phyloP scores from a whole-genome alignment of 2,888 invertebrate species.

The Entomobrya proxima region DNA sequence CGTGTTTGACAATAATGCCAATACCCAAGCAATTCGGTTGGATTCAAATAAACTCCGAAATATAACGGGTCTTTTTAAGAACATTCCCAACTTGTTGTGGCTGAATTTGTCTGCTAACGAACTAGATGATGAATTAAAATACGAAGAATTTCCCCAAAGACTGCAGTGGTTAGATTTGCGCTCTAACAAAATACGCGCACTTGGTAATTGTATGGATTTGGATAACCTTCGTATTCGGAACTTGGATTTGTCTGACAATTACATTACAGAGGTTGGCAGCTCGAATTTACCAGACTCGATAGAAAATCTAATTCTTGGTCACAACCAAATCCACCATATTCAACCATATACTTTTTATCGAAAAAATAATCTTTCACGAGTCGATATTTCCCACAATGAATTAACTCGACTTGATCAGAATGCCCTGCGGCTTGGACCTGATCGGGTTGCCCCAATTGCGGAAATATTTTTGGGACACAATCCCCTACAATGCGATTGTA shows the following conservation, averaged over 20 bases:
- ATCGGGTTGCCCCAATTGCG: constrained; percentile 78
- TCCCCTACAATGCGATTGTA: constrained; percentile 91
- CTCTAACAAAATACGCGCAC: constrained; percentile 87
- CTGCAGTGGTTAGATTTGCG: constrained; percentile 91
- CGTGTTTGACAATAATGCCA: constrained; percentile 86
- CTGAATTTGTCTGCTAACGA: constrained; percentile 91
- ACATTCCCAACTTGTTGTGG: constrained; percentile 89
- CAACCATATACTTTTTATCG: constrained; percentile 92
- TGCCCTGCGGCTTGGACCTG: constrained; percentile 77
- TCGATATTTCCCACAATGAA: constrained; percentile 88
- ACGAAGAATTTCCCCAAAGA: constrained; percentile 89
- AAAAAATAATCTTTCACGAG: constrained; percentile 88
- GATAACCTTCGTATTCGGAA: constrained; percentile 87
- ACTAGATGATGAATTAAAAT: constrained; percentile 87
- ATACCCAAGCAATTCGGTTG: constrained; percentile 87
- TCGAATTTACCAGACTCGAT: constrained; percentile 90
- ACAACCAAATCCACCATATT: constrained; percentile 88
- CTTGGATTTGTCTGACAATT: constrained; percentile 89
- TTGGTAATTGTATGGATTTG: constrained; percentile 90
- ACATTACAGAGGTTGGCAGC: constrained; percentile 87
- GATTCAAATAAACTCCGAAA: constrained; percentile 88
- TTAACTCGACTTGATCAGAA: constrained; percentile 80
- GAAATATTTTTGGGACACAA: constrained; percentile 91
- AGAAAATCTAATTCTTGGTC: constrained; percentile 86
- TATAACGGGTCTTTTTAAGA: constrained; percentile 87